Base-by-base conservation (phyloP, 2,797 vertebrate genomes). In the Chloroceryle amazona region DNA sequence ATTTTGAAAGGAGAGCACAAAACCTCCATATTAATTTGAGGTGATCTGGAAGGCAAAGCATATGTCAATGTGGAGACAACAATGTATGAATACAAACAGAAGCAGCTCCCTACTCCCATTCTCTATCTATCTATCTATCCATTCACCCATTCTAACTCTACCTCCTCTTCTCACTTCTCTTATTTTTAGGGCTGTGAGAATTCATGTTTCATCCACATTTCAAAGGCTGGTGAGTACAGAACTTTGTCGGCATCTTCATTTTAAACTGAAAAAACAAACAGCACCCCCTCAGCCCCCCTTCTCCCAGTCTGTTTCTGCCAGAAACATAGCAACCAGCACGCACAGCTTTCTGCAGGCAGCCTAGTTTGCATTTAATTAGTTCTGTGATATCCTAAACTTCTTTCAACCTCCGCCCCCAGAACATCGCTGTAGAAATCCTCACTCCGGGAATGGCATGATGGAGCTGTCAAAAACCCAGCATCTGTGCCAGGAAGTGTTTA, bases 331-430 rank as follows among this genome's bases (percentile, higher is more conserved):
- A 97, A 97, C 95, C 71, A 67, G 91, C 89, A 84, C 10, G 82
- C 86, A 95, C 54, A 31, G 93, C 97, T 97, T 97, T 97, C 95
- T 97, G 92, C 96, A 97, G 84, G 94, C 95, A 97, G 94, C 89
- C 91, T 94, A 91, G 94, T 97, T 97, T 97, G 94, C 96, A 97
- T 97, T 96, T 96, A 96, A 97, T 97, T 97, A 97, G 96, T 90
- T 97, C 91, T 96, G 94, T 94, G 94, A 94, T 97, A 94, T 97
- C 89, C 94, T 96, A 97, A 98, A 96, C 92, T 96, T 95, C 78
- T 96, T 96, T 97, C 90, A 95, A 91, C 96, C 85, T 94, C 96
- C 90, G 1, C 92, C 93, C 89, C 94, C 96, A 87, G 89, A 96
- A 94, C 81, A 90, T 89, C 54, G 52, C 72, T 96, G 89, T 66